Evolutionary conservation across 1,140 invertebrate species (phyloP), one percentile per base, ranked within the genome.

Genomic region (Ostrea denselamellosa): DNA sequence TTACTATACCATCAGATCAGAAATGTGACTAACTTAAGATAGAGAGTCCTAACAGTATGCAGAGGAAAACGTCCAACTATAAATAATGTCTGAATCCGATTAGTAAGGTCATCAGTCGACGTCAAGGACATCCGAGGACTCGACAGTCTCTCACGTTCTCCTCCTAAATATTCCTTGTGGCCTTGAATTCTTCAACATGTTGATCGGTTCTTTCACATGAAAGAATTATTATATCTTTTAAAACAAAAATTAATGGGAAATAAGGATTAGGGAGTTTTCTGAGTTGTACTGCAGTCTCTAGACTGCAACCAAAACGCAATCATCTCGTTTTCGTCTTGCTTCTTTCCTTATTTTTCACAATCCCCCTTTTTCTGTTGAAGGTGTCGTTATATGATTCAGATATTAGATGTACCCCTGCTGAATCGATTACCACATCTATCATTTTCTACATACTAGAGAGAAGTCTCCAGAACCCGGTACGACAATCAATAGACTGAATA

Each of bases 401-500:
- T 34, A 34, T 77, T 77, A 77, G 28, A 28, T 77, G 28, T 10
- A 77, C 68, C 68, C 68, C 12, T 25, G 28, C 14, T 34, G 25
- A 77, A 77, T 77, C 68, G 68, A 77, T n/a, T 12, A 28, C 25
- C 25, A 34, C 28, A 28, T 22, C 65, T 22, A 56, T 56, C 65
- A 25, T n/a, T 62, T n/a, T n/a, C 58, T 62, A 17, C 14, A 12
- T 22, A 22, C n/a, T n/a, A 10, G 28, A 77, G 68, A 25, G 68
- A 77, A 77, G 28, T 25, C 28, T 77, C 68, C 68, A 77, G 68
- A 77, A 28, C 25, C 25, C 12, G 2, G 25, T 22, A 77, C 25
- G 68, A 77, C 68, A 77, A 77, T 77, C 68, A 77, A 77, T 77
- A 77, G 68, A 25, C 28, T 77, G 25, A 25, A 77, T 25, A 77